Evolutionary conservation across 2,888 invertebrate species (phyloP).

Genomic region (Heliconius aoede): DNA sequence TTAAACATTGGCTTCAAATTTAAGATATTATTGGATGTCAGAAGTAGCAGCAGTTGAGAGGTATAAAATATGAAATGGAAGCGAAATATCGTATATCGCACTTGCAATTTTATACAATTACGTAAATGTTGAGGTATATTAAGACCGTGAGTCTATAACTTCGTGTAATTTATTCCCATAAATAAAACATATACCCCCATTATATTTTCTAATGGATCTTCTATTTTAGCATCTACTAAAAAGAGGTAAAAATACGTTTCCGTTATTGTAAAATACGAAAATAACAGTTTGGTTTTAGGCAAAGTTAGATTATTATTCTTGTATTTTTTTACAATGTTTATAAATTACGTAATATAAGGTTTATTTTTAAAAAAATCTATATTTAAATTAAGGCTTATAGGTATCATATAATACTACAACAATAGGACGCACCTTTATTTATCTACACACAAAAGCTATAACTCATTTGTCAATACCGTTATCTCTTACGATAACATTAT

Average conservation of each 20-base stretch:
- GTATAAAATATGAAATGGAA: constrained; percentile 4
- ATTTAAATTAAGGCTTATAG: too few relatives aligned
- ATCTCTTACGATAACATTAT: constrained; percentile 4
- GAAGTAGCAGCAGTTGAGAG: not conserved
- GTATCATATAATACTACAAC: not conserved
- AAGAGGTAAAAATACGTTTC: not conserved
- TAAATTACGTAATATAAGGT: too few relatives aligned
- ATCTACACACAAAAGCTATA: constrained; percentile 2
- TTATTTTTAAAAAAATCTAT: not conserved
- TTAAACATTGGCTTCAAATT: not conserved
- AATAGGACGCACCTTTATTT: not conserved
- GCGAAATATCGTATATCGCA: not conserved
- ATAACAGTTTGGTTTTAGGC: not conserved
- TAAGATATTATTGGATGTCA: not conserved
- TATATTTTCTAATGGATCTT: not conserved
- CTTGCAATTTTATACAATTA: constrained; percentile 23
- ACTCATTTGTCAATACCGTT: not conserved
- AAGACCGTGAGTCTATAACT: not conserved
- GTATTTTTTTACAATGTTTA: too few relatives aligned
- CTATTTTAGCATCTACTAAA: not conserved
- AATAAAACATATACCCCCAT: constrained; percentile 1
- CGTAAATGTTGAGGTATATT: constrained; percentile 15
- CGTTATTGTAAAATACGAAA: not conserved
- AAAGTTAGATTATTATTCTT: not conserved
- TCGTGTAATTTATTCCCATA: not conserved